Evolutionary conservation across 2,888 invertebrate genomes (phyloP).

Genomic region (Lucinisca nassula): DNA sequence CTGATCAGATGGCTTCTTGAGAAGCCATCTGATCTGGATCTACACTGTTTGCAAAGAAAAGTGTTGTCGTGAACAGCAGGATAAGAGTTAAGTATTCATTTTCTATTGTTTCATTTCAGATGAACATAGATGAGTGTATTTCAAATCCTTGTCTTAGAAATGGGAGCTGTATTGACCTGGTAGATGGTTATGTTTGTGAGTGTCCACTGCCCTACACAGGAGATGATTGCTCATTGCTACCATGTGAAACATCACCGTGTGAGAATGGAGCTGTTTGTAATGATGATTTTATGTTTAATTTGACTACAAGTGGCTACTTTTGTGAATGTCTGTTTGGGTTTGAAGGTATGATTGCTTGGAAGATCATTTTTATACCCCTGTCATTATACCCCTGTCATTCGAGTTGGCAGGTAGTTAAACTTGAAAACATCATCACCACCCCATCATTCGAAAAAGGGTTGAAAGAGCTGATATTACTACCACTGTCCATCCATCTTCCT

Average conservation of each 20-base stretch:
- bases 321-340: conserved; percentile 54
- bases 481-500: no score
- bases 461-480: no score
- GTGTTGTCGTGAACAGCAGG: no score
- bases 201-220: conserved; percentile 45
- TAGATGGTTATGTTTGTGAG: conserved; percentile 39
- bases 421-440: no score
- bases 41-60: no score
- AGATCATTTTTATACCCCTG: no score
- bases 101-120: conserved; percentile 22
- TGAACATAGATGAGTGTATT: conserved; percentile 43
- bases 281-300: conserved; percentile 39
- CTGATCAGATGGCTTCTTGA: no score
- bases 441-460: no score
- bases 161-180: conserved; percentile 48
- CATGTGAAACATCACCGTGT: conserved; percentile 59
- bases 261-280: conserved; percentile 44
- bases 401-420: no score
- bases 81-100: no score
- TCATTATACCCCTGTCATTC: no score
- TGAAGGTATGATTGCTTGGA: not conserved
- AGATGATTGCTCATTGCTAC: conserved; percentile 47
- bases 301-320: conserved; percentile 41
- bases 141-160: conserved; percentile 39
- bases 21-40: no score